Conservation (phyloP, 2,113 vertebrate species). For the Martes martes region DNA sequence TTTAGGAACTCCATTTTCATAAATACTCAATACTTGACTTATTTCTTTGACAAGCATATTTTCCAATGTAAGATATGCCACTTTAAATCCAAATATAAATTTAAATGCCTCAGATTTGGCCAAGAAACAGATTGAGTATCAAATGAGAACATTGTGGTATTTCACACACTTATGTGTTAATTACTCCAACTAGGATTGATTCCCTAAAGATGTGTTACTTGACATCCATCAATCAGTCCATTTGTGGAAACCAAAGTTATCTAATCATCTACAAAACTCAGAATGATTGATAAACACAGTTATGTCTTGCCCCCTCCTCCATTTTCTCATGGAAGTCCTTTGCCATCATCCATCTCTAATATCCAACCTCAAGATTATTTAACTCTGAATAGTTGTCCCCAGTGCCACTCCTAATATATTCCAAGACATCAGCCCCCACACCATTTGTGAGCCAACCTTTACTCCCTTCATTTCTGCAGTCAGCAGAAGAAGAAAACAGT, state of each 20-base stretch:
- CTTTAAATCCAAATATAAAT: constrained; percentile 62
- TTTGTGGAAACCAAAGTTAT: constrained; percentile 30
- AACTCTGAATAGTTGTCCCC: background rate
- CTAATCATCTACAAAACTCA: constrained; percentile 20
- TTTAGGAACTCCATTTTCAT: constrained; percentile 43
- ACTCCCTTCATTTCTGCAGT: background rate
- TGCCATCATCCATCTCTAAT: background rate
- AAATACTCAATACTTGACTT: constrained; percentile 34
- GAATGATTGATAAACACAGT: background rate
- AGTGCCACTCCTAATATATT: background rate
- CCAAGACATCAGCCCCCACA: background rate
- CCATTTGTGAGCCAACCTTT: background rate
- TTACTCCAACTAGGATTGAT: constrained; percentile 36
- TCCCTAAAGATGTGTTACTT: constrained; percentile 23
- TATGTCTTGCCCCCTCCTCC: background rate
- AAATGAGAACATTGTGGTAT: constrained; percentile 37
- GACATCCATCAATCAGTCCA: background rate
- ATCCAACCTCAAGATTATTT: background rate
- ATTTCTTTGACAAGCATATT: constrained; percentile 57
- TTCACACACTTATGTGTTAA: constrained; percentile 43
- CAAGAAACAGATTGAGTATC: constrained; percentile 49
- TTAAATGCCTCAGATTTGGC: constrained; percentile 43
- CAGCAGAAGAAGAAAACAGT: background rate
- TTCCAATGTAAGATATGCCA: constrained; percentile 30
- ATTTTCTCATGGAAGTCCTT: background rate